Base-by-base conservation (phyloP, 2,797 vertebrate species). In the Orestias chungarensis region DNA sequence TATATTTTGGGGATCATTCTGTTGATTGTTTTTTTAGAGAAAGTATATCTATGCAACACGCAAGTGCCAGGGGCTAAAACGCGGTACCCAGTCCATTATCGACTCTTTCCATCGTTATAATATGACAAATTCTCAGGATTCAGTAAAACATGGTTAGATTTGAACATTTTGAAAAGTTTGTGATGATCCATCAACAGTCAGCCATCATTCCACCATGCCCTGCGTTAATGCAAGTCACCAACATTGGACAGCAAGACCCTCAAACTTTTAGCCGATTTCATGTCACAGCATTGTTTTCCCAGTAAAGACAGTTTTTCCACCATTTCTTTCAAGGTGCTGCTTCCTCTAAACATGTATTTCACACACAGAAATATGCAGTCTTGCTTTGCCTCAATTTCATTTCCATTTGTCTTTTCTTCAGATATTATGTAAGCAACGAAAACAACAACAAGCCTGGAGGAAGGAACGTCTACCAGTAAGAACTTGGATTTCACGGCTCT, bases 391-490 rank as follows among this genome's bases (percentile, higher is more conserved):
- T 42, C 35, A 42, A 50, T n/a, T 38, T 17, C 18, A 33, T 23
- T 14, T 33, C 20, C 2, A 5, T 44, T 67, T n/a, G n/a, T n/a
- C n/a, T 71, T 29, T 78, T 79, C 69, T 75, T 54, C 90, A 99
- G 98, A 76, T 99, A 96, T 86, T 99, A 94, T 85, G 94, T 96
- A 62, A 98, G 97, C 87, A 99, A 99, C 69, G 78, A 97, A 91
- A 46, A 95, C 0, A 68, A 73, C 14, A 75, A 2, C 44, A 92
- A 42, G 57, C 97, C 98, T 42, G 97, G 97, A 85, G 95, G 95
- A 89, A 95, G 97, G 90, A 95, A 99, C 12, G 93, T 99, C 72
- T 98, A 99, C 92, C 96, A 93, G 97, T 98, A 93, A 94, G 87
- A 9, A 3, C 18, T 8, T 81, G 64, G 2, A 3, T 33, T 59